phyloP scores from a whole-genome alignment of 1,140 invertebrate genomes.

The Brevipalpus yothersi region DNA sequence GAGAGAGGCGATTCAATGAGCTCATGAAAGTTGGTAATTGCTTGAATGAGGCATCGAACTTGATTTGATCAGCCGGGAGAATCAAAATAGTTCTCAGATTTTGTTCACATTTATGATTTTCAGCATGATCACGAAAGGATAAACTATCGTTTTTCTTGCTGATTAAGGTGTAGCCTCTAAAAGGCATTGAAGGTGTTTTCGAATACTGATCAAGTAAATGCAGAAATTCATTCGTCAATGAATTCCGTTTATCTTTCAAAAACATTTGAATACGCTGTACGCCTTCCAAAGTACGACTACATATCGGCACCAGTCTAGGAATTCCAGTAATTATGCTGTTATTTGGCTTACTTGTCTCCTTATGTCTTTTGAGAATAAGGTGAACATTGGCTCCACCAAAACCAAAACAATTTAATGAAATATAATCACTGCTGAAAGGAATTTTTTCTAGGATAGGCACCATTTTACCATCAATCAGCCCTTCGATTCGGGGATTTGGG shows the following conservation, averaged over 20 bases:
- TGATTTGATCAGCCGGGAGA: background rate
- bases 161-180: background rate
- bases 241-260: background rate
- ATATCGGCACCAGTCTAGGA: background rate
- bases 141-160: background rate
- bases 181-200: background rate
- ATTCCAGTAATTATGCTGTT: background rate
- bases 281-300: background rate
- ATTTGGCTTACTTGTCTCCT: background rate
- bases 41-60: background rate
- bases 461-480: conserved; percentile 43
- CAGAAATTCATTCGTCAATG: background rate
- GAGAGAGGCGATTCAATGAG: background rate
- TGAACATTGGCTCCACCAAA: conserved; percentile 96
- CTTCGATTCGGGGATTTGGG: conserved; percentile 26
- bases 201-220: background rate
- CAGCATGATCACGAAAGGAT: background rate
- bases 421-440: conserved; percentile 48
- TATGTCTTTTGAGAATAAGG: conserved; percentile 34
- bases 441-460: conserved; percentile 26
- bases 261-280: background rate
- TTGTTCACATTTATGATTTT: background rate
- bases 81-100: background rate
- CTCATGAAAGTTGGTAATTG: background rate
- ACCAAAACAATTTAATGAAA: conserved; percentile 82